phyloP scores from a whole-genome alignment of 1,140 invertebrate genomes.

The Trachymyrmex septentrionalis region DNA sequence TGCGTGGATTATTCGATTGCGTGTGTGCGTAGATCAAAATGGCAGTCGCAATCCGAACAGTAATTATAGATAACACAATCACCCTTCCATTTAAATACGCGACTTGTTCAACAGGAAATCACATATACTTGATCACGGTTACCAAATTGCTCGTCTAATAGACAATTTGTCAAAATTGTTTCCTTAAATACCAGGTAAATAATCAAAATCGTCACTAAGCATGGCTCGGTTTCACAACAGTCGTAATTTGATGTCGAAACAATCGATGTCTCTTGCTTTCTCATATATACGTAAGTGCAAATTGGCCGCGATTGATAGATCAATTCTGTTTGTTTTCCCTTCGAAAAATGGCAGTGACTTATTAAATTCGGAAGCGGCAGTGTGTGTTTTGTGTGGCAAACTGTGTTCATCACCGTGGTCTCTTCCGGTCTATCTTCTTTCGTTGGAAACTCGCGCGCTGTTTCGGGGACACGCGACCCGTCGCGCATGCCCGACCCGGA shows the following conservation, averaged over 20 bases:
- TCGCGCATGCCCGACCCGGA: constrained; percentile 48
- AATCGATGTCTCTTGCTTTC: constrained; percentile 4
- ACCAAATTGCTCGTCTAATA: not conserved
- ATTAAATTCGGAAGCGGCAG: constrained; percentile 58
- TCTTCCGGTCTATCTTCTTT: constrained; percentile 54
- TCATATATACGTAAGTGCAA: not conserved
- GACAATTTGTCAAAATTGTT: constrained; percentile 7
- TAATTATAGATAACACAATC: constrained; percentile 51
- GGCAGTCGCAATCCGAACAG: constrained; percentile 35
- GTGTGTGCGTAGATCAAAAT: constrained; percentile 60
- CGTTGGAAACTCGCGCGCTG: constrained; percentile 1
- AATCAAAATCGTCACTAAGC: constrained; percentile 1
- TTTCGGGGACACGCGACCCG: constrained; percentile 41
- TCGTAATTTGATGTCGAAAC: not conserved
- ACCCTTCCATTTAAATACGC: not conserved
- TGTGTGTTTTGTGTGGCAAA: constrained; percentile 45
- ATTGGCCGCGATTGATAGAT: constrained; percentile 8
- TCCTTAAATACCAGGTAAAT: not conserved
- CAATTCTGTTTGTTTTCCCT: not conserved
- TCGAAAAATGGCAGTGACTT: constrained; percentile 59
- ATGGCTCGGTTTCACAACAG: constrained; percentile 3
- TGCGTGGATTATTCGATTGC: no score
- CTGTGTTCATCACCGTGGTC: constrained; percentile 22
- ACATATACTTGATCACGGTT: not conserved
- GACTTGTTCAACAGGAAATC: constrained; percentile 38